Percentiles rank a stretch among this genome's conserved stretches.
phyloP scores from a whole-genome alignment of 2,797 vertebrate species.

The Gobio occitaniae region DNA sequence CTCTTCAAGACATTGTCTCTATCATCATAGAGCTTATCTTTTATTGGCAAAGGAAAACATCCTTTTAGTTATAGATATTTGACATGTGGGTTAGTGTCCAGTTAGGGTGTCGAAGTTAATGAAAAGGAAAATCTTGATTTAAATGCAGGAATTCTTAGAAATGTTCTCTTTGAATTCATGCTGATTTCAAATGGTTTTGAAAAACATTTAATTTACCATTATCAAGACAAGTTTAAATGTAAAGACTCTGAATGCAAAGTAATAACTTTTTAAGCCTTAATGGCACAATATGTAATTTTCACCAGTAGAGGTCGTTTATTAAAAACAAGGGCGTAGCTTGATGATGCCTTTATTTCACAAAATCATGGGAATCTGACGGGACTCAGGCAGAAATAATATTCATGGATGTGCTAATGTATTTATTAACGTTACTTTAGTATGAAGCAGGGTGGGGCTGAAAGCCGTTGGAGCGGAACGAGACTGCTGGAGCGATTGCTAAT shows the following conservation, averaged over 20 bases:
- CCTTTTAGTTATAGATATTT: neutral
- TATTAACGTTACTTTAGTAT: no score
- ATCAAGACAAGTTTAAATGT: neutral
- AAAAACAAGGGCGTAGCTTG: no score
- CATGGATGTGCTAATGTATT: no score
- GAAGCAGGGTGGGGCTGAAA: no score
- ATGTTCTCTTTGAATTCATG: neutral
- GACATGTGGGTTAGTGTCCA: neutral
- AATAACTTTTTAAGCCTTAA: no score
- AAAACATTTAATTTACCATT: neutral
- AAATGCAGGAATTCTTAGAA: neutral
- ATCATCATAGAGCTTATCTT: neutral
- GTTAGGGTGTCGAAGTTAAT: neutral
- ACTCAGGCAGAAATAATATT: no score
- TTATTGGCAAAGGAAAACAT: neutral
- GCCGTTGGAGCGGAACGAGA: no score
- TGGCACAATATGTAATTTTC: no score
- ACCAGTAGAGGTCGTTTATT: no score
- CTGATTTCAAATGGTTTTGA: neutral
- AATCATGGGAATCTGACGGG: no score
- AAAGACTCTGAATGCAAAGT: neutral
- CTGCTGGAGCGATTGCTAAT: no score
- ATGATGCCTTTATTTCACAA: no score
- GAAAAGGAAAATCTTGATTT: neutral
- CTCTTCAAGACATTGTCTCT: neutral